phyloP scores from a whole-genome alignment of 2,888 invertebrate species.

The Auanema sp. region DNA sequence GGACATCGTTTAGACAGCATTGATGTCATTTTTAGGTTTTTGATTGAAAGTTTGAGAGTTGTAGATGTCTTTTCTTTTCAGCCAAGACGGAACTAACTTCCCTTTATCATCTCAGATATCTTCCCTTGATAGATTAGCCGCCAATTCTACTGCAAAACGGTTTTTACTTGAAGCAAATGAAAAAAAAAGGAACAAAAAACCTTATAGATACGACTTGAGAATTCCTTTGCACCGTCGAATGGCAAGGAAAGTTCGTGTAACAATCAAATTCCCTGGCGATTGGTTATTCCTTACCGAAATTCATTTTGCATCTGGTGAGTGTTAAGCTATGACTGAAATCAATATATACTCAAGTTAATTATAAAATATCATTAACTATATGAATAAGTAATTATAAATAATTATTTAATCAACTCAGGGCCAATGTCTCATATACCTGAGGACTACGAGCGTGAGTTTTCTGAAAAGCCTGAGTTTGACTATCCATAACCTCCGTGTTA shows the following conservation, averaged over 20 bases:
- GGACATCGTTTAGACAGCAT: slow-evolving; percentile 84
- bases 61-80: slow-evolving; percentile 20
- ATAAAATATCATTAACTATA: too few relatives aligned
- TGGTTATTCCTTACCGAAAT: slow-evolving; percentile 91
- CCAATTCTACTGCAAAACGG: slow-evolving; percentile 35
- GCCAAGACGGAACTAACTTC: slow-evolving; percentile 43
- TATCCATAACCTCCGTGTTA: neutral
- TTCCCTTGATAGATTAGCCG: slow-evolving; percentile 28
- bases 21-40: slow-evolving; percentile 40
- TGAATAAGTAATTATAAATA: too few relatives aligned
- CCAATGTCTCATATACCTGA: slow-evolving; percentile 16
- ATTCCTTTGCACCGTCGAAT: slow-evolving; percentile 41
- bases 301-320: slow-evolving; percentile 80
- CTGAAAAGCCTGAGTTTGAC: neutral
- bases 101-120: slow-evolving; percentile 43
- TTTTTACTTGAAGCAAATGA: slow-evolving; percentile 3
- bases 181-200: slow-evolving; percentile 1
- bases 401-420: slow-evolving; percentile 8
- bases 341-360: too few relatives aligned
- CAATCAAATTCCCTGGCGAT: slow-evolving; percentile 74
- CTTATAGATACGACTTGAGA: slow-evolving; percentile 41
- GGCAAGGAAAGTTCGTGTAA: slow-evolving; percentile 44
- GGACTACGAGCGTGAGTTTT: slow-evolving; percentile 22
- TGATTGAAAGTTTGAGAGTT: neutral
- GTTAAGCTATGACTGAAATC: neutral